Conservation (phyloP, 2,888 invertebrate genomes). For the Dinocampus coccinellae region DNA sequence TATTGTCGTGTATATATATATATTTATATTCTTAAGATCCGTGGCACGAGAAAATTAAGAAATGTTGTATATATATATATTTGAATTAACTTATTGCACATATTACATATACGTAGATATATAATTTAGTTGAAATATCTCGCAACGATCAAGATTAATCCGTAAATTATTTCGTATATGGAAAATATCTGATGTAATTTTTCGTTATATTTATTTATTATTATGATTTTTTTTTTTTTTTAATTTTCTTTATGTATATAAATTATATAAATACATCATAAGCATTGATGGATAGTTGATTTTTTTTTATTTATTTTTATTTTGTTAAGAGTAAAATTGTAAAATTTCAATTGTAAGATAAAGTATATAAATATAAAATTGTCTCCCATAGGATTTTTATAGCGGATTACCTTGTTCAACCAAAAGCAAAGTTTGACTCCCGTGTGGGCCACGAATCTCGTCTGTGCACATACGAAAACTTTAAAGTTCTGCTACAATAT, state of each 20-base stretch:
- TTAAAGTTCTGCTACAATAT: slow-evolving; percentile 46
- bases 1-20: neutral
- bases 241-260: too few species aligned
- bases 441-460: slow-evolving; percentile 47
- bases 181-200: neutral
- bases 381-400: slow-evolving; percentile 12
- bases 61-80: neutral
- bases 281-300: too few species aligned
- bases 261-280: too few species aligned
- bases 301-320: too few species aligned
- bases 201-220: too few species aligned
- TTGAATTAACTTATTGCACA: too few species aligned
- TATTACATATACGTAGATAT: slow-evolving; percentile 6
- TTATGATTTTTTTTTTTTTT: too few species aligned
- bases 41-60: slow-evolving; percentile 14
- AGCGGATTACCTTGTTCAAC: slow-evolving; percentile 5
- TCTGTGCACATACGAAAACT: slow-evolving; percentile 53
- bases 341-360: too few species aligned
- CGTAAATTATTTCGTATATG: neutral
- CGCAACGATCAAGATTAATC: neutral
- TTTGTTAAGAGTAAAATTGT: too few species aligned
- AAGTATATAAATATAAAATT: neutral
- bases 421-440: slow-evolving; percentile 48
- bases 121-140: neutral
- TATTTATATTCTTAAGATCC: neutral